Percentiles rank a stretch among this genome's conserved stretches.
These are phyloP conservation scores for Champsocephalus gunnari DNA, from an alignment of 2,797 vertebrate genomes.

Conservation along the genomic window DNA sequence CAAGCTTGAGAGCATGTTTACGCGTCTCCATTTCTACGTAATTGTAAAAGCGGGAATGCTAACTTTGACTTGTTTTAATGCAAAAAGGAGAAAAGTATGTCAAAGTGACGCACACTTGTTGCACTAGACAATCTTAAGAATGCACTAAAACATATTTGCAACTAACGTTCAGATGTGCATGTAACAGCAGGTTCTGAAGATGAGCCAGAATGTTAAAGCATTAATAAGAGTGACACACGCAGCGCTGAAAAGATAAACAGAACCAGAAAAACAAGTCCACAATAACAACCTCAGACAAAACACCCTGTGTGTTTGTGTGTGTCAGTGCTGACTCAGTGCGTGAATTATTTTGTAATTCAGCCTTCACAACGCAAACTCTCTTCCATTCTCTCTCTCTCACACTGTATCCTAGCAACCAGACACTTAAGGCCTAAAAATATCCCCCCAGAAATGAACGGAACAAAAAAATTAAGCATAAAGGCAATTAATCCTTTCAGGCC, in stretches of 20 bases:
- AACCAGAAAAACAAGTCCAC: conserved; percentile 84
- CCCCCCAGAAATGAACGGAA: conserved; percentile 85
- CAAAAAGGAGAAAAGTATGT: too few species aligned
- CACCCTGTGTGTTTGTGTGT: conserved; percentile 64
- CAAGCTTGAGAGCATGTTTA: too few species aligned
- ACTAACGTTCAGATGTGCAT: conserved; percentile 12
- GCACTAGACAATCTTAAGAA: conserved; percentile 2
- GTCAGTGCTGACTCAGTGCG: conserved; percentile 85
- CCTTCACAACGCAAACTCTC: conserved; percentile 86
- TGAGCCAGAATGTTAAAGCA: conserved; percentile 40
- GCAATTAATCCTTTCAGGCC: conserved; percentile 86
- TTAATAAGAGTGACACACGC: conserved; percentile 62
- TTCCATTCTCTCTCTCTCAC: conserved; percentile 74
- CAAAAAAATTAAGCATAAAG: conserved; percentile 87
- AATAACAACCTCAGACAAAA: conserved; percentile 77
- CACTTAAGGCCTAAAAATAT: conserved; percentile 90
- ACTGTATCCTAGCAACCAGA: conserved; percentile 89
- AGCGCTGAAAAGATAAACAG: conserved; percentile 61
- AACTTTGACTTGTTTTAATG: too few species aligned
- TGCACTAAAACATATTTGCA: background rate
- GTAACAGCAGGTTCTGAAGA: conserved; percentile 36
- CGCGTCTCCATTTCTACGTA: too few species aligned
- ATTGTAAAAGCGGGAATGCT: too few species aligned
- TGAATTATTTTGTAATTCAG: conserved; percentile 87
- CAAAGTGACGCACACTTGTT: conserved; percentile 18